Base-by-base conservation (phyloP, 1,140 invertebrate species). In the Choristoneura fumiferana region DNA sequence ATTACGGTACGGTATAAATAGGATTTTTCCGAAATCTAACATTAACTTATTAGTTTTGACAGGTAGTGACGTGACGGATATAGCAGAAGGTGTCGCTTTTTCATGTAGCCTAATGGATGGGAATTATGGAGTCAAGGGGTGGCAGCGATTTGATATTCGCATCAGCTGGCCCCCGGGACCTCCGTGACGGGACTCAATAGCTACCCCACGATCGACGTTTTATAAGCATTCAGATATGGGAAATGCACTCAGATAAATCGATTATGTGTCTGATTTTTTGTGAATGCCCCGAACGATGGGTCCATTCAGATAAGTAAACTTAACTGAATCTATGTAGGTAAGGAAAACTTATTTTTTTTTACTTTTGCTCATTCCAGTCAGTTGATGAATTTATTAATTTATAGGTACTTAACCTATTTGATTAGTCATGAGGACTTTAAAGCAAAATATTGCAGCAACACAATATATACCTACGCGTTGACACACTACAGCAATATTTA, bases 111-210 rank as follows among this genome's bases (percentile, higher is more conserved):
- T 86, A 84, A 84, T 84, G 80, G 77, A 83, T 73, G 67, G 71
- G 71, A 72, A 75, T 79, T 78, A 78, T 79, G 65, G 73, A 83
- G 71, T 76, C 73, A 71, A 73, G 77, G 82, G 84, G 81, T 79
- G 76, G 73, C 75, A 74, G 75, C 69, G 77, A 85, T 83, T 84
- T 84, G 75, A 86, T 87, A 84, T 84, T 84, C 79, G 73, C 76
- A 84, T 82, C 82, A 81, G 73, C 63, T 67, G 76, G 66, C 84
- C 78, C 79, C 62, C 54, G 82, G 81, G 84, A 84, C 71, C 58
- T 34, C 57, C 65, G 69, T 74, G 73, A 76, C 75, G 67, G 74
- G 71, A 79, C 73, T 80, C 81, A 79, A 81, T 79, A 78, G 62
- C 76, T 72, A 59, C 64, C 62, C 54, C 65, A 54, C 64, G 65